These are phyloP conservation scores for Drosophila prosaltans DNA, from an alignment of 1,140 invertebrate species.

Conservation along the genomic window DNA sequence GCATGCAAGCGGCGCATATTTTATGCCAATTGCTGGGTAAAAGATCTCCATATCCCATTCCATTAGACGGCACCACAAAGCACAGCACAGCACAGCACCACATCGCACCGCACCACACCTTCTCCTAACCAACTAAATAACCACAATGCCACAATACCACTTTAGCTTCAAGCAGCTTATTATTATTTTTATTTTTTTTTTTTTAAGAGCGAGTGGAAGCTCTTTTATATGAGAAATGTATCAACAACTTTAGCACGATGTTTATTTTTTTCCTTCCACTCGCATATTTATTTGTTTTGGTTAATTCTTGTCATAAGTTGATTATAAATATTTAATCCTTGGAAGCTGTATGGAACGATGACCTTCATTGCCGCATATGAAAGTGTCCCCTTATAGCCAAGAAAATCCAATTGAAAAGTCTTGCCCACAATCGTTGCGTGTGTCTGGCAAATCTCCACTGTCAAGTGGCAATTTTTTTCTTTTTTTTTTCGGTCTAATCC, in stretches of 20 bases:
- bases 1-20: conserved; percentile 78
- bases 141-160: neutral
- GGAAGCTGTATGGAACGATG: neutral
- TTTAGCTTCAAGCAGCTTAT: neutral
- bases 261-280: neutral
- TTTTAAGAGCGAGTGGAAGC: neutral
- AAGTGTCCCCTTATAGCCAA: neutral
- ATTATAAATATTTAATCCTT: conserved; percentile 24
- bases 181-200: no score
- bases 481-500: no score
- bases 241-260: neutral
- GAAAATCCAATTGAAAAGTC: no score
- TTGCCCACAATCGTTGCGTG: no score
- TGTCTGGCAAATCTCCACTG: no score
- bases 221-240: neutral
- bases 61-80: neutral
- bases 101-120: neutral
- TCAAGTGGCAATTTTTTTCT: no score
- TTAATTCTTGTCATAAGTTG: conserved; percentile 10
- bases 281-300: neutral
- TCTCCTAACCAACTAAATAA: neutral
- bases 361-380: neutral
- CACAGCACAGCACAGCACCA: neutral
- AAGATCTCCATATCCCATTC: conserved; percentile 3
- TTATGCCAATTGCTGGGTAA: conserved; percentile 65